Conservation (phyloP, 2,113 vertebrate species). For the Upupa epops region DNA sequence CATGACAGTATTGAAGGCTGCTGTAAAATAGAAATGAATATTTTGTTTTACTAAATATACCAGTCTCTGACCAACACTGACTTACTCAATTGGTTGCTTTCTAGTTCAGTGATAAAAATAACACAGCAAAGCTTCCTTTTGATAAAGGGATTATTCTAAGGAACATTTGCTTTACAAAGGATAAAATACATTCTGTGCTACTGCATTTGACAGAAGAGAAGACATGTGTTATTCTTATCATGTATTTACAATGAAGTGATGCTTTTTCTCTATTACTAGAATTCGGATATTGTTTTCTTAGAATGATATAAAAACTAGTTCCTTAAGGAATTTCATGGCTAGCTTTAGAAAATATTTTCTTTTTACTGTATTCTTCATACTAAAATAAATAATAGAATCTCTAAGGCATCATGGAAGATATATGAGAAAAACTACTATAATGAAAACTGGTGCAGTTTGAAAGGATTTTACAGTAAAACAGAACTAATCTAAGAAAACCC, state of each 20-base stretch:
- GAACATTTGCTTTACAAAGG: slow-evolving; percentile 12
- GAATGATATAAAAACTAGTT: background rate
- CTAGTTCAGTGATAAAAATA: slow-evolving; percentile 32
- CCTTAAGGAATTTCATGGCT: background rate
- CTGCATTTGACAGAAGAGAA: background rate
- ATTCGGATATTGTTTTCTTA: slow-evolving; percentile 23
- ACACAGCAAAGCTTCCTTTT: background rate
- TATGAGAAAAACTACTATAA: background rate
- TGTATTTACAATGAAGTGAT: slow-evolving; percentile 7
- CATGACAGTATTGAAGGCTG: background rate
- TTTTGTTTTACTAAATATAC: slow-evolving; percentile 14
- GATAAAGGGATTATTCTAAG: slow-evolving; percentile 14
- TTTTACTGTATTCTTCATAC: background rate
- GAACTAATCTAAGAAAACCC: slow-evolving; percentile 10
- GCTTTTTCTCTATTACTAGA: background rate
- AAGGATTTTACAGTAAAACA: background rate
- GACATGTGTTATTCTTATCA: background rate
- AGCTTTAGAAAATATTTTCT: background rate
- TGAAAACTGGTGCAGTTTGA: background rate
- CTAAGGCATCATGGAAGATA: background rate
- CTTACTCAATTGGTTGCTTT: background rate
- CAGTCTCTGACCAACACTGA: background rate
- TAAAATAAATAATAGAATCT: background rate
- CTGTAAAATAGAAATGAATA: background rate
- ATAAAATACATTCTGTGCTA: slow-evolving; percentile 13